Percentiles rank a stretch among this genome's conserved stretches.
Conservation (phyloP, 2,113 vertebrate genomes). For the Formicarius rufipectus region DNA sequence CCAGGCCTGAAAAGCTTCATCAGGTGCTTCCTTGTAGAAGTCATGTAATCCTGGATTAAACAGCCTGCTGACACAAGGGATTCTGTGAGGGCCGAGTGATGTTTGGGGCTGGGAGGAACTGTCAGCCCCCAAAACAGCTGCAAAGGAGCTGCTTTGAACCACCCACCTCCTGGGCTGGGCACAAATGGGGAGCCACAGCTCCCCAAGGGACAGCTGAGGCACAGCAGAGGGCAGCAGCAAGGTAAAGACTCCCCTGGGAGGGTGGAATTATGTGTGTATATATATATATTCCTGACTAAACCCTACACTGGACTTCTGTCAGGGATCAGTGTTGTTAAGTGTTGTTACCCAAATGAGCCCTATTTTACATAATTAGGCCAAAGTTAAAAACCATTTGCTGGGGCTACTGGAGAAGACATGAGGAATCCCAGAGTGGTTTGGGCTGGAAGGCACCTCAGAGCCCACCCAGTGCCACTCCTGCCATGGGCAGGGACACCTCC, state of each 20-base stretch:
- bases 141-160: not conserved
- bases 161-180: not conserved
- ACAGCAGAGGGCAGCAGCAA: fast-evolving
- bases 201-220: not conserved
- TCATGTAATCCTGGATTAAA: not conserved
- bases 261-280: fast-evolving
- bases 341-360: not conserved
- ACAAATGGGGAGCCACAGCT: not conserved
- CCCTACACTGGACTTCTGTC: not conserved
- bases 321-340: fast-evolving
- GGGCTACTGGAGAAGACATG: not conserved
- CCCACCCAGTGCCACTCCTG: not conserved
- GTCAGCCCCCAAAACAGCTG: not conserved
- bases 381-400: not conserved
- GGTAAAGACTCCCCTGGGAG: not conserved
- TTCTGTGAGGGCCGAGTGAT: not conserved
- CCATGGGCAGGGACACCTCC: too few species aligned
- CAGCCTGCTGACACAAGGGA: fast-evolving
- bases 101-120: not conserved
- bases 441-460: not conserved
- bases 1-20: not conserved
- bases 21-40: fast-evolving
- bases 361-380: not conserved
- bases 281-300: not conserved
- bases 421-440: not conserved